Evolutionary conservation across 1,140 invertebrate genomes (phyloP).

Genomic region (Rhopalosiphum maidis): DNA sequence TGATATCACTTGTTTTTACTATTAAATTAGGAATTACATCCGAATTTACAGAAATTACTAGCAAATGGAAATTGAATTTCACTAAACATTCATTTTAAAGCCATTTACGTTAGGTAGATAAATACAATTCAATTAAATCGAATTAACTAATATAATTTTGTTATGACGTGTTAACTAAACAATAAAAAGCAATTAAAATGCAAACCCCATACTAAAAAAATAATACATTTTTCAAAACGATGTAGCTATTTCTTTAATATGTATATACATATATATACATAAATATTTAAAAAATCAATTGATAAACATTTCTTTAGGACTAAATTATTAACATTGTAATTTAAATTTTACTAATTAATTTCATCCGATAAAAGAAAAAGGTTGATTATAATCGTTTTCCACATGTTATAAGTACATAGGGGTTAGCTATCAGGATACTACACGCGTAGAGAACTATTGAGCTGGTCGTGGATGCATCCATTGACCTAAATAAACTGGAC

Average conservation of each 20-base stretch:
- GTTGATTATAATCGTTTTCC: neutral
- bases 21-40: neutral
- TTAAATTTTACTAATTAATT: neutral
- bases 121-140: neutral
- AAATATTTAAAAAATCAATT: neutral
- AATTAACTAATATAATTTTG: neutral
- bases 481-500: conserved; percentile 49
- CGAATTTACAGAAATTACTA: neutral
- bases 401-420: neutral
- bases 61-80: neutral
- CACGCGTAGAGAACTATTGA: conserved; percentile 34
- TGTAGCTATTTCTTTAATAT: neutral
- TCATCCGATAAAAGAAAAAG: neutral
- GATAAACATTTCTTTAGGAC: neutral
- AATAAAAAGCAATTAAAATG: conserved; percentile 7
- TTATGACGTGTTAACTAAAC: neutral
- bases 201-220: neutral
- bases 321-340: neutral
- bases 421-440: neutral
- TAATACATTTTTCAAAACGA: neutral
- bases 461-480: conserved; percentile 37
- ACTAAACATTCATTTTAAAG: neutral
- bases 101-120: neutral
- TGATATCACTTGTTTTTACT: neutral
- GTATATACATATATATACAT: no score